phyloP scores from a whole-genome alignment of 2,888 invertebrate species.

The Morinoia aosen region DNA sequence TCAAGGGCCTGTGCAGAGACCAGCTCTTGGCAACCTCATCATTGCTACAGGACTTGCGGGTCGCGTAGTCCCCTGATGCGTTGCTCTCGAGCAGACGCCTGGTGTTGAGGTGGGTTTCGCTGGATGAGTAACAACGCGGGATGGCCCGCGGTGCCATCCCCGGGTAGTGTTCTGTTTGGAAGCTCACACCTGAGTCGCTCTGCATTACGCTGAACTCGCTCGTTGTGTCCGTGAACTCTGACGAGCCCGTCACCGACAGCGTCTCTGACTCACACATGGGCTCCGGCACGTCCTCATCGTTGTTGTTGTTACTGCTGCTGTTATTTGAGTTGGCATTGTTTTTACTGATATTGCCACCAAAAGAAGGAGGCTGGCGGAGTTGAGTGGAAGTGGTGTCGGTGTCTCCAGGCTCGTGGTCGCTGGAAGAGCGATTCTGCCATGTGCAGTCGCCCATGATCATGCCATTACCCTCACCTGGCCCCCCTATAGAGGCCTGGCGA shows the following conservation, averaged over 20 bases:
- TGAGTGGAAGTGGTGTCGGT: not conserved
- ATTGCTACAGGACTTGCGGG: conserved; percentile 66
- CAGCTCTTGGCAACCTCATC: conserved; percentile 61
- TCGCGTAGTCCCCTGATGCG: conserved; percentile 57
- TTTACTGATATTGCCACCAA: not conserved
- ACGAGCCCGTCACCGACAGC: conserved; percentile 23
- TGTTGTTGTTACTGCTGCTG: not conserved
- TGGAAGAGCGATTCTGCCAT: conserved; percentile 4
- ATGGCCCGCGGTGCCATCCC: conserved; percentile 54
- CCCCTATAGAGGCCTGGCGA: not conserved
- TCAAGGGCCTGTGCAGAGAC: conserved; percentile 34
- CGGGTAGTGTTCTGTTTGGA: conserved; percentile 5
- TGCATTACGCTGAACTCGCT: conserved; percentile 61
- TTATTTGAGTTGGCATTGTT: not conserved
- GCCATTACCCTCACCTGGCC: not conserved
- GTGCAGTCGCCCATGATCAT: conserved; percentile 39
- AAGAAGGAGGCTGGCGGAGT: not conserved
- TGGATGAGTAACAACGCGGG: conserved; percentile 65
- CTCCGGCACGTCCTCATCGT: not conserved
- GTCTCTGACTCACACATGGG: conserved; percentile 5
- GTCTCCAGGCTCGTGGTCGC: conserved; percentile 1
- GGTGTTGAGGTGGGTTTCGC: conserved; percentile 65
- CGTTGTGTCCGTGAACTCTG: conserved; percentile 13
- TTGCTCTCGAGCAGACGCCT: conserved; percentile 61
- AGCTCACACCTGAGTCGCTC: conserved; percentile 65